Evolutionary conservation across 1,140 invertebrate species (phyloP).

Genomic region (Bombus superbus): DNA sequence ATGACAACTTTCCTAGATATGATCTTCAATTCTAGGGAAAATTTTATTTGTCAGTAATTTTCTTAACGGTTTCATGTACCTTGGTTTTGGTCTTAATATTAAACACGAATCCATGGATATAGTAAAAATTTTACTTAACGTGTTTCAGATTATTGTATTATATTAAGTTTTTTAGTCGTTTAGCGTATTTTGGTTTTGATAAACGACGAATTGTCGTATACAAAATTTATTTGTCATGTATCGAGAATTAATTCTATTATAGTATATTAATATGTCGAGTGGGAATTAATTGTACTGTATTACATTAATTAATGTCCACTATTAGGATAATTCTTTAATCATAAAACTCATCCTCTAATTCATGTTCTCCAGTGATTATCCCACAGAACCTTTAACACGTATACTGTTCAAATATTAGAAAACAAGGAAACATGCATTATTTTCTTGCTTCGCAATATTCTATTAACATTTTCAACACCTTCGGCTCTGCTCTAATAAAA

Average conservation of each 20-base stretch:
- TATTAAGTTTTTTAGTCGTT: background rate
- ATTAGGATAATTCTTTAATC: background rate
- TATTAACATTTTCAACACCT: background rate
- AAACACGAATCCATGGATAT: background rate
- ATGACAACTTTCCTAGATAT: background rate
- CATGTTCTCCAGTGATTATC: background rate
- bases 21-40: background rate
- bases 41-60: background rate
- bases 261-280: too few species aligned
- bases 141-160: background rate
- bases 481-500: background rate
- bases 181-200: background rate
- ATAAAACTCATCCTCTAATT: background rate
- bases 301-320: background rate
- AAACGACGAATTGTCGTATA: too few species aligned
- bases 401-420: background rate
- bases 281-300: too few species aligned
- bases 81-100: background rate
- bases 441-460: too few species aligned
- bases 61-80: too few species aligned
- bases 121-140: background rate
- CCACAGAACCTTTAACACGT: background rate
- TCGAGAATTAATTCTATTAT: background rate
- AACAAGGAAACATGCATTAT: background rate
- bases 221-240: background rate